Conservation (phyloP, 2,797 vertebrate genomes). For the Rachycentron canadum region DNA sequence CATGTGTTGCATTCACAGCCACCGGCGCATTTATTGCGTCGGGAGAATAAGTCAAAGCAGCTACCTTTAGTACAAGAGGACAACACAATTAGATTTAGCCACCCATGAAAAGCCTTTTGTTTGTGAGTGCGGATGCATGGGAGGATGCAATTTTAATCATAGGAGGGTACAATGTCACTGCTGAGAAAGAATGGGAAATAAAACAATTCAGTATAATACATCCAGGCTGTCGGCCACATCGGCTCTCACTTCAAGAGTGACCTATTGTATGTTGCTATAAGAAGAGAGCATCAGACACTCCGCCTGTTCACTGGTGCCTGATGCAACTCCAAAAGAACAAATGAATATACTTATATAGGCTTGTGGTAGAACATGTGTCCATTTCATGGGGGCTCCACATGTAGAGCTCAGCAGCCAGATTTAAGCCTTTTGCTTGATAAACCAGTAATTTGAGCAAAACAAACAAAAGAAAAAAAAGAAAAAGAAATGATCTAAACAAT, state of each 20-base stretch:
- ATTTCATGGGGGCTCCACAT: constrained; percentile 17
- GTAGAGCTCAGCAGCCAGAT: constrained; percentile 27
- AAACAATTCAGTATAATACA: constrained; percentile 53
- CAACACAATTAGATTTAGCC: constrained; percentile 78
- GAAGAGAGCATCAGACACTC: constrained; percentile 45
- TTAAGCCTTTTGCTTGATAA: constrained; percentile 22
- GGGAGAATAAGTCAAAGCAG: constrained; percentile 74
- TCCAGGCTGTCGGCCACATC: constrained; percentile 33
- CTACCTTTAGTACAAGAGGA: constrained; percentile 72
- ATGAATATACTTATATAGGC: not conserved
- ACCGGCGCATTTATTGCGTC: constrained; percentile 55
- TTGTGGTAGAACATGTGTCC: constrained; percentile 16
- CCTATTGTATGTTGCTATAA: constrained; percentile 61
- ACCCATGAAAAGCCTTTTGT: constrained; percentile 80
- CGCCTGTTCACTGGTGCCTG: constrained; percentile 29
- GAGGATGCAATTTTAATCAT: constrained; percentile 77
- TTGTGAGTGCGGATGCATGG: constrained; percentile 62
- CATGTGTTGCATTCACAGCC: constrained; percentile 44
- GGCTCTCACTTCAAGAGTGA: constrained; percentile 48
- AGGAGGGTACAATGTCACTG: constrained; percentile 36
- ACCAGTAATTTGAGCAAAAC: constrained; percentile 9
- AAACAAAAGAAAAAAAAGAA: not conserved
- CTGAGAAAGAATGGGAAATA: constrained; percentile 31
- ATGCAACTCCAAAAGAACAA: constrained; percentile 32
- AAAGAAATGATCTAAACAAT: constrained; percentile 43